Percentiles rank a stretch among this genome's conserved stretches.
phyloP scores from a whole-genome alignment of 2,797 vertebrate genomes.

The Delichon dasypus region DNA sequence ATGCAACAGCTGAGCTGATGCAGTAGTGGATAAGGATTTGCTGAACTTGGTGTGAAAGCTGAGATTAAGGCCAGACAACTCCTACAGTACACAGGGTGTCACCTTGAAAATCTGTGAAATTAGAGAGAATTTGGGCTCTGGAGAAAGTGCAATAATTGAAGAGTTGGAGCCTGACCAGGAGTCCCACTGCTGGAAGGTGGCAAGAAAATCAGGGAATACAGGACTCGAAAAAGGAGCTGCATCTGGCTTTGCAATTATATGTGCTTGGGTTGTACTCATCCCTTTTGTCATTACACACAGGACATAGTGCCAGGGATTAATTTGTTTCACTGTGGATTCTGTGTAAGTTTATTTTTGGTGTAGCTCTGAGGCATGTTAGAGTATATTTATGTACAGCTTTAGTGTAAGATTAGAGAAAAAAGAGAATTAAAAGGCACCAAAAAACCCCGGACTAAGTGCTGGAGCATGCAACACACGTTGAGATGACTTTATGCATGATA shows the following conservation, averaged over 20 bases:
- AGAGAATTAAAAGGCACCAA: not conserved
- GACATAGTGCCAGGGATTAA: not conserved
- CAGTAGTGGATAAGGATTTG: not conserved
- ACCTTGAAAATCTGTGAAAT: not conserved
- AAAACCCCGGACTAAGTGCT: not conserved
- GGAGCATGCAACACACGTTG: not conserved
- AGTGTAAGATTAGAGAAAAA: not conserved
- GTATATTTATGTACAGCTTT: not conserved
- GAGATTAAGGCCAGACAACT: not conserved
- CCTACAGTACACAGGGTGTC: not conserved
- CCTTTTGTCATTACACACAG: not conserved
- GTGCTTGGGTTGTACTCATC: not conserved
- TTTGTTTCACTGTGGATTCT: not conserved
- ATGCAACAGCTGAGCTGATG: not conserved
- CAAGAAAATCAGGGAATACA: not conserved
- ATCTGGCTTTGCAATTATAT: not conserved
- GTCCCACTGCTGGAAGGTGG: not conserved
- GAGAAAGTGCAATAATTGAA: not conserved
- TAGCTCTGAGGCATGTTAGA: not conserved
- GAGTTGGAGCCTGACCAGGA: not conserved
- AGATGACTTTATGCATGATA: too few species aligned
- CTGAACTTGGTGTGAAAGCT: not conserved
- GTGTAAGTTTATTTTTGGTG: not conserved
- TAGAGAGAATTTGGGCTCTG: not conserved
- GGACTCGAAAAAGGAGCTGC: not conserved